A percentile compares a stretch with the other conserved stretches of the same genome.
phyloP scores from a whole-genome alignment of 2,888 invertebrate species.

The Holacanthella duospinosa region DNA sequence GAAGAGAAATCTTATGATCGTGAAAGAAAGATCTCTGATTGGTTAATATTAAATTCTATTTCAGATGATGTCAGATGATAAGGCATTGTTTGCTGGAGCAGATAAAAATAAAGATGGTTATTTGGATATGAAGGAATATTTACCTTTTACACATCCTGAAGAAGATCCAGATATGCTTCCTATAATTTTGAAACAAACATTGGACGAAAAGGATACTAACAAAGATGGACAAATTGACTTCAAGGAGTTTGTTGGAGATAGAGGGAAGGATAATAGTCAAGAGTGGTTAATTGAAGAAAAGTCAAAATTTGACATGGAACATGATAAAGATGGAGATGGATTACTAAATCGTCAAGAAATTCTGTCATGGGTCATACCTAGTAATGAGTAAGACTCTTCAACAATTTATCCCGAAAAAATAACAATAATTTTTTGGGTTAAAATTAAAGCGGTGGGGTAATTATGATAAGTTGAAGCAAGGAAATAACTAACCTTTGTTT shows the following conservation, averaged over 20 bases:
- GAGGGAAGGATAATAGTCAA: constrained; percentile 58
- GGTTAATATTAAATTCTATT: too few species aligned
- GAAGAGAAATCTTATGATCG: constrained; percentile 1
- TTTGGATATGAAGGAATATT: constrained; percentile 66
- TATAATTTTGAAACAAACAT: constrained; percentile 64
- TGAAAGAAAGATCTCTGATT: background rate
- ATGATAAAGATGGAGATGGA: constrained; percentile 76
- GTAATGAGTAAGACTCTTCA: constrained; percentile 63
- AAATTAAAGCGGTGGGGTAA: background rate
- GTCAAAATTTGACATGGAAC: constrained; percentile 73
- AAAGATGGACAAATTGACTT: constrained; percentile 74
- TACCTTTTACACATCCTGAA: constrained; percentile 85
- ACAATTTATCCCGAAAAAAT: background rate
- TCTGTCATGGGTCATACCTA: constrained; percentile 77
- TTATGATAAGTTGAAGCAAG: background rate
- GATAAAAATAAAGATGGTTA: constrained; percentile 71
- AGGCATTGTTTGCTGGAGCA: constrained; percentile 71
- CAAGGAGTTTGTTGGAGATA: constrained; percentile 67
- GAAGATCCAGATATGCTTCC: constrained; percentile 80
- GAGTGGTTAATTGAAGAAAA: constrained; percentile 62
- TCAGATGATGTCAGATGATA: constrained; percentile 58
- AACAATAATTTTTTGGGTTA: background rate
- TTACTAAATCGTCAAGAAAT: constrained; percentile 67
- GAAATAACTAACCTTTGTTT: constrained; percentile 6
- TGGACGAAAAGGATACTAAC: constrained; percentile 75